Evolutionary conservation across 2,888 invertebrate genomes (phyloP).

Genomic region (Drosophila limbata): DNA sequence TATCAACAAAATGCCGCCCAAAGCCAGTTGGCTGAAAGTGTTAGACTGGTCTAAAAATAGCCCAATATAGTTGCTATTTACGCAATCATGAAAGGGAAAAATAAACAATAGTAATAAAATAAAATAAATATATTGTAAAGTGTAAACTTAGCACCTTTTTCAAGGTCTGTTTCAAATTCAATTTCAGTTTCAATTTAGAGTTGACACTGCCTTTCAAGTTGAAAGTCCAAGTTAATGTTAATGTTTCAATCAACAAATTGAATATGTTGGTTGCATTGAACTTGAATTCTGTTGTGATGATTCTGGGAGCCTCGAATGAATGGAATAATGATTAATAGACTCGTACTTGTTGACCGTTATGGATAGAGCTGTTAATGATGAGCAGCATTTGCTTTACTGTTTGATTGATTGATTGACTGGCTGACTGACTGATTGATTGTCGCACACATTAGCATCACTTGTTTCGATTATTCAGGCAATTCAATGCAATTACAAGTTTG

Average conservation of each 20-base stretch:
- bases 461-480: slow-evolving; percentile 14
- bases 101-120: no score
- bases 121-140: no score
- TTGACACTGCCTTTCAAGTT: slow-evolving; percentile 35
- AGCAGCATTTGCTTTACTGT: slow-evolving; percentile 16
- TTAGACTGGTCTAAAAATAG: slow-evolving; percentile 25
- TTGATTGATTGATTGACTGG: slow-evolving; percentile 26
- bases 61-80: slow-evolving; percentile 1
- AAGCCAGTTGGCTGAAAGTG: slow-evolving; percentile 9
- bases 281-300: slow-evolving; percentile 35
- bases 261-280: slow-evolving; percentile 45
- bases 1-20: slow-evolving; percentile 4
- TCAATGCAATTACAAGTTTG: slow-evolving; percentile 22
- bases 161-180: slow-evolving; percentile 56
- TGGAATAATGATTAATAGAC: slow-evolving; percentile 43
- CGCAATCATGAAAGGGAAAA: slow-evolving; percentile 21
- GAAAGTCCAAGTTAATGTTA: slow-evolving; percentile 11
- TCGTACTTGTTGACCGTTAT: slow-evolving; percentile 48
- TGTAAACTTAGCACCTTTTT: slow-evolving; percentile 16
- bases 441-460: slow-evolving; percentile 55
- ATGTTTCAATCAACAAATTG: slow-evolving; percentile 20
- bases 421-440: slow-evolving; percentile 50
- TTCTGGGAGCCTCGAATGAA: slow-evolving; percentile 19
- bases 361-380: slow-evolving; percentile 50
- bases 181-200: slow-evolving; percentile 28